These are phyloP conservation scores for Corythornis cristatus DNA, from an alignment of 2,113 vertebrate species.

Conservation along the genomic window DNA sequence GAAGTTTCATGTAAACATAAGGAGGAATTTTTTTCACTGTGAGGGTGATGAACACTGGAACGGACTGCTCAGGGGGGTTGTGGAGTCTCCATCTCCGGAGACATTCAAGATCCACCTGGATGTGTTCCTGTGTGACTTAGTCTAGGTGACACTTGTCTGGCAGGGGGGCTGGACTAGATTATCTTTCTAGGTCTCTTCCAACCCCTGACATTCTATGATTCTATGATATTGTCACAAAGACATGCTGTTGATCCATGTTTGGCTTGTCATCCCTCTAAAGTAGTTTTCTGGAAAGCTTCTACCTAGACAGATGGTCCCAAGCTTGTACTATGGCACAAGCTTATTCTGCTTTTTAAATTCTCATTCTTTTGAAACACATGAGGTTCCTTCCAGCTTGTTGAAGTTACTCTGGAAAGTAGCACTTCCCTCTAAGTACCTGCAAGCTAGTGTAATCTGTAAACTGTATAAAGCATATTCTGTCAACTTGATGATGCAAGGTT, in stretches of 20 bases:
- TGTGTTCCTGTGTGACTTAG: too few species aligned
- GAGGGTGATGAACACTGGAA: too few species aligned
- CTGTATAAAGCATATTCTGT: background rate
- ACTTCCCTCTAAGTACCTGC: background rate
- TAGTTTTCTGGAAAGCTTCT: background rate
- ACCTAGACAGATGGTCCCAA: background rate
- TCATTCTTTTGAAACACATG: background rate
- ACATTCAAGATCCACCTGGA: too few species aligned
- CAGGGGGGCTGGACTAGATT: too few species aligned
- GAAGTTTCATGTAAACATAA: too few species aligned
- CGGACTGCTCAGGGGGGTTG: too few species aligned
- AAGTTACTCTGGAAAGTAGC: background rate
- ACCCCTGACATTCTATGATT: too few species aligned
- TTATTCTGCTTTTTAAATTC: background rate
- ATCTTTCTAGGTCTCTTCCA: too few species aligned
- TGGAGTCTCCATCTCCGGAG: too few species aligned
- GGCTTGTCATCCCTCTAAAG: background rate
- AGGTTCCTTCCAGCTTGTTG: background rate
- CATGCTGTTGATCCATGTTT: rapidly evolving
- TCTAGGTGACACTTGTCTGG: too few species aligned
- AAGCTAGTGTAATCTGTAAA: background rate
- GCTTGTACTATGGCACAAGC: background rate
- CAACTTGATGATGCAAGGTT: background rate
- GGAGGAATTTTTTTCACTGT: too few species aligned
- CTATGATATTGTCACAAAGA: too few species aligned